Evolutionary conservation across 2,888 invertebrate species (phyloP), one percentile per base, ranked within the genome.

Genomic region (Perizoma flavofasciatum): DNA sequence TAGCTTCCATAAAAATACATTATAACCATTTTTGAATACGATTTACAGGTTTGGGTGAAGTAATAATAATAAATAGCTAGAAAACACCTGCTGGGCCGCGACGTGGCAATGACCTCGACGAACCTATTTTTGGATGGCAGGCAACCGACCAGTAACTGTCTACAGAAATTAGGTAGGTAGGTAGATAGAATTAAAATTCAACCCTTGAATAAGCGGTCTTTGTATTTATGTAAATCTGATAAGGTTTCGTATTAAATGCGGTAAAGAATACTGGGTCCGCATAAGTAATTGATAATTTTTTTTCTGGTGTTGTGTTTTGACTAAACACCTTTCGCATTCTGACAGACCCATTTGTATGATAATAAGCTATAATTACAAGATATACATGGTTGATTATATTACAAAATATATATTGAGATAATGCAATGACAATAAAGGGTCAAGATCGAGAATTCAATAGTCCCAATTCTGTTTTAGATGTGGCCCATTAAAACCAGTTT

Each of bases 31-130:
- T 53, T 61, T 50, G 6, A 53, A 56, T 55, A 52, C 37, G 49
- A 50, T 55, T 51, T 59, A 54, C 61, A 55, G 61, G 60, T 60
- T 64, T 39, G 56, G 34, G 22, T 22, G 22, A 22, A 39, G 56
- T 55, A 58, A 58, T 61, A 65, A 65, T 60, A 69, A 65, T 61
- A 67, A 65, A 66, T 55, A 59, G 61, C 51, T 60, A 65, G 59
- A 58, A 64, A 61, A 61, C 68, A 67, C 69, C 70, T 66, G 70
- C 74, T 22, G 61, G 60, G 58, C 62, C 60, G 54, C 61, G 46
- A 41, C 64, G 72, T 73, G 74, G 74, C 75, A 77, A 71, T 74
- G 75, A 77, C 74, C 77, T 63, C 73, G 64, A 34, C 70, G 67
- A 57, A 61, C 65, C 71, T 72, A 72, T 74, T 71, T 73, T 72